Percentiles rank a stretch among this genome's conserved stretches.
Evolutionary conservation across 2,113 vertebrate species (phyloP).

Genomic region (Cryptotis parvus): DNA sequence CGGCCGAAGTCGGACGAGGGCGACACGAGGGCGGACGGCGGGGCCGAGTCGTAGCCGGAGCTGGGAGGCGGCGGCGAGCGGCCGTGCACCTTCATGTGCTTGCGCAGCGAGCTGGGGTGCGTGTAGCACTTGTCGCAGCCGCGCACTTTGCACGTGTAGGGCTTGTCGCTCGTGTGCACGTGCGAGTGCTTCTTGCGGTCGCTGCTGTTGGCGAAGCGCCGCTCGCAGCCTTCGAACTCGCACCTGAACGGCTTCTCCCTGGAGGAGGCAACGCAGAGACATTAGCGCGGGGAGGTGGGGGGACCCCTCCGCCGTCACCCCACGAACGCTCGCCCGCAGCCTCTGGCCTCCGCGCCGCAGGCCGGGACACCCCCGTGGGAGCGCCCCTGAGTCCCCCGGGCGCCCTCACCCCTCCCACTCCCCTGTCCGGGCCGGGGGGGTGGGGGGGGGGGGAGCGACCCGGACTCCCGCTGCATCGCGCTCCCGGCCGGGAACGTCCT

Average conservation of each 20-base stretch:
- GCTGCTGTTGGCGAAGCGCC: constrained; percentile 99
- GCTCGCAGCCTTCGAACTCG: constrained; percentile 98
- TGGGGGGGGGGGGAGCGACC: constrained; percentile 57
- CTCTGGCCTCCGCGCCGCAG: neutral
- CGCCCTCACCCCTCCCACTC: constrained; percentile 24
- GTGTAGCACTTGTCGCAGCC: constrained; percentile 99
- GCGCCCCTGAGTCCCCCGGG: neutral
- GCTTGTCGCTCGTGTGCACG: constrained; percentile 99
- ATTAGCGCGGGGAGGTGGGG: constrained; percentile 73
- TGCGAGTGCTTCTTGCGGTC: constrained; percentile 99
- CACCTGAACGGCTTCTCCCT: constrained; percentile 99
- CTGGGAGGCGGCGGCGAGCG: constrained; percentile 97
- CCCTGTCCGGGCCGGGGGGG: neutral
- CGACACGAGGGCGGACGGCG: constrained; percentile 92
- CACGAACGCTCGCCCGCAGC: neutral
- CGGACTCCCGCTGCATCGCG: no score
- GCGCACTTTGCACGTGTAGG: constrained; percentile 99
- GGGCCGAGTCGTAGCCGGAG: constrained; percentile 96
- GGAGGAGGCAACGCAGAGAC: constrained; percentile 83
- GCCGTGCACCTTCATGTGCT: constrained; percentile 99
- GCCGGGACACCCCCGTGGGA: neutral
- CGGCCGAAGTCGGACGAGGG: constrained; percentile 95
- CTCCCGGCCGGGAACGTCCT: no score
- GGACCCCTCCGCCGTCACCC: neutral
- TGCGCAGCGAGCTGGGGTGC: constrained; percentile 97